Evolutionary conservation across 2,888 invertebrate genomes (phyloP).

Genomic region (Perithous albicinctus): DNA sequence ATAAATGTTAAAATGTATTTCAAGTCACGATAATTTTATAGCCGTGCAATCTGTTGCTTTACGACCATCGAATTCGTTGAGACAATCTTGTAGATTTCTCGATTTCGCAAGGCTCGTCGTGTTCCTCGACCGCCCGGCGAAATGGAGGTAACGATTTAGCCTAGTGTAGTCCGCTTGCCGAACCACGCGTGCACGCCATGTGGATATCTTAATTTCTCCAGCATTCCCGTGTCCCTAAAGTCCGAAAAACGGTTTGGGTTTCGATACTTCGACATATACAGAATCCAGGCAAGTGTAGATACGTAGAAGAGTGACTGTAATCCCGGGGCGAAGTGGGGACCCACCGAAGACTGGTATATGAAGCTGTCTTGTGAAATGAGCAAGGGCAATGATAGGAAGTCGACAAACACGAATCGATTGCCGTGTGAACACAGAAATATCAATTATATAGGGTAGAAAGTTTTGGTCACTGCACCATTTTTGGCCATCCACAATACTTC

Average conservation of each 20-base stretch:
- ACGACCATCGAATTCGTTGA: constrained; percentile 38
- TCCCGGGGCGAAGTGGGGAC: too few species aligned
- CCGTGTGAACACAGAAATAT: too few species aligned
- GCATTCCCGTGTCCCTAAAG: constrained; percentile 71
- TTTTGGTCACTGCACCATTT: too few species aligned
- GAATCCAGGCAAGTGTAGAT: neutral
- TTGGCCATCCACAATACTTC: too few species aligned
- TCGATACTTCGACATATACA: neutral
- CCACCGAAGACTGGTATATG: too few species aligned
- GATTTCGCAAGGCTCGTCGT: constrained; percentile 26
- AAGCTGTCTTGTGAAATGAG: too few species aligned
- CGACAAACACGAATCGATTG: too few species aligned
- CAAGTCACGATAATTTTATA: constrained; percentile 4
- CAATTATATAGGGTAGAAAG: too few species aligned
- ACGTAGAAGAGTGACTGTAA: too few species aligned
- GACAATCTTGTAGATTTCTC: constrained; percentile 46
- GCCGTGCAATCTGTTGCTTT: constrained; percentile 32
- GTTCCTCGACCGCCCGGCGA: constrained; percentile 52
- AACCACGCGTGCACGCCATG: neutral
- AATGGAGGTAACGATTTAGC: constrained; percentile 74
- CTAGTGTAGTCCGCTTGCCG: constrained; percentile 64
- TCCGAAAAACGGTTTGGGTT: constrained; percentile 52
- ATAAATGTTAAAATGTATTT: constrained; percentile 24
- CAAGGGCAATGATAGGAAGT: too few species aligned
- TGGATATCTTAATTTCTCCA: constrained; percentile 80